These are phyloP conservation scores for Neodontobutis hainanensis DNA, from an alignment of 2,113 vertebrate species.

Conservation along the genomic window DNA sequence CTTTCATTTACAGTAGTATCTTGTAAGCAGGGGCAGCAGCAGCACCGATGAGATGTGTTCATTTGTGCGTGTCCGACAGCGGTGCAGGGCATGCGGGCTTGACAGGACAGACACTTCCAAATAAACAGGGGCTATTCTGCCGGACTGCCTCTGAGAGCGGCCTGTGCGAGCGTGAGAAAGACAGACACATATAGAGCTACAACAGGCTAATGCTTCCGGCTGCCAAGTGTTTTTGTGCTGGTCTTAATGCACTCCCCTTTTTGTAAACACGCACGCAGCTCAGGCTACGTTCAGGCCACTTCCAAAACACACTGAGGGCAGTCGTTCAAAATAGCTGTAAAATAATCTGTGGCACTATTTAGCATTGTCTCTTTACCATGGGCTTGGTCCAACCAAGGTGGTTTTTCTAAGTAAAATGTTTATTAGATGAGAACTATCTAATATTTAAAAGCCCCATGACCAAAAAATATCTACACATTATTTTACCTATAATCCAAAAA, in stretches of 20 bases:
- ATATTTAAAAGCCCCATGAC: too few relatives aligned
- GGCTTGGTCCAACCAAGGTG: too few relatives aligned
- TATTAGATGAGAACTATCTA: too few relatives aligned
- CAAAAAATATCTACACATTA: too few relatives aligned
- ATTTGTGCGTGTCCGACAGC: constrained; percentile 72
- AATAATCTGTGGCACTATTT: too few relatives aligned
- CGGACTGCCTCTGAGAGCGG: constrained; percentile 37
- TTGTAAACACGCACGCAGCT: constrained; percentile 1
- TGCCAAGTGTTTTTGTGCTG: constrained; percentile 20
- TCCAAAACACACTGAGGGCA: not conserved
- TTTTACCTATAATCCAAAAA: too few relatives aligned
- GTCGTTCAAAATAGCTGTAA: too few relatives aligned
- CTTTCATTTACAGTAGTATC: constrained; percentile 48
- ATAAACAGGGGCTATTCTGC: constrained; percentile 62
- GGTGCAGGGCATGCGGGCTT: constrained; percentile 55
- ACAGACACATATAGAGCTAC: constrained; percentile 17
- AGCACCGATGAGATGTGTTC: constrained; percentile 68
- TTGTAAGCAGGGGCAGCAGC: constrained; percentile 39
- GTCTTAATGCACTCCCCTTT: constrained; percentile 17
- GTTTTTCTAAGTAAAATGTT: too few relatives aligned
- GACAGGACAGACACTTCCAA: constrained; percentile 65
- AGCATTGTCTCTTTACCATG: too few relatives aligned
- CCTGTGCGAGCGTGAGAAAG: constrained; percentile 5
- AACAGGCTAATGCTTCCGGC: constrained; percentile 30
- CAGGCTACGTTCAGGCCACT: not conserved